phyloP scores from a whole-genome alignment of 2,797 vertebrate genomes.

The Chaetophractus vellerosus region DNA sequence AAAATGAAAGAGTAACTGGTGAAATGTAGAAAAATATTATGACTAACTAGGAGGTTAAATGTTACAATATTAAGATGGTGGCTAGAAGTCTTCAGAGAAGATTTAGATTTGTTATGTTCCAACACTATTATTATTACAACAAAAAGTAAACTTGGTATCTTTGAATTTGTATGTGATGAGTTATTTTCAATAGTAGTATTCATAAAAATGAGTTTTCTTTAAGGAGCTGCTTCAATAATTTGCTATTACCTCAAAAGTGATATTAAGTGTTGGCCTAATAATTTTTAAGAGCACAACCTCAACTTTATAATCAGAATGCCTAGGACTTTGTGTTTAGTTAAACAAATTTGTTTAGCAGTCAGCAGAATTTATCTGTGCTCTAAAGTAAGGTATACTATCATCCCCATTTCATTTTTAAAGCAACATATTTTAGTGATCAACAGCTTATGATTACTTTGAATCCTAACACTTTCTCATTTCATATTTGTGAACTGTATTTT shows the following conservation, averaged over 20 bases:
- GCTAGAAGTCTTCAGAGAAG: not conserved
- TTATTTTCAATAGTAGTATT: not conserved
- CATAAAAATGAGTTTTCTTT: conserved; percentile 7
- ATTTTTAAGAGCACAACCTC: conserved; percentile 47
- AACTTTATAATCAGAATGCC: conserved; percentile 15
- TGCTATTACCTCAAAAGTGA: not conserved
- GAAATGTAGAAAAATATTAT: conserved; percentile 42
- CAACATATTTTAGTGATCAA: not conserved
- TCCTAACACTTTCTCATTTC: conserved; percentile 12
- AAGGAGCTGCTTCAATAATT: conserved; percentile 11
- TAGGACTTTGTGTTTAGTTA: not conserved
- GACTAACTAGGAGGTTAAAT: conserved; percentile 7
- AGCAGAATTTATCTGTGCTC: not conserved
- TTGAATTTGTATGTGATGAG: not conserved
- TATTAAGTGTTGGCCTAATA: conserved; percentile 28
- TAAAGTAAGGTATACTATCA: not conserved
- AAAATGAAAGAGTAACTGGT: conserved; percentile 10
- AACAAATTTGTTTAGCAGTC: not conserved
- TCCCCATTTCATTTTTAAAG: conserved; percentile 1
- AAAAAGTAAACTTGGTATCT: not conserved
- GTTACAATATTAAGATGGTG: not conserved
- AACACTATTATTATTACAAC: conserved; percentile 15
- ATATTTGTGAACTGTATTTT: conserved; percentile 27
- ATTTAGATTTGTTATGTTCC: not conserved
- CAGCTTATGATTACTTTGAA: conserved; percentile 8